These are phyloP conservation scores for Anarhynchus alexandrinus DNA, from an alignment of 2,113 vertebrate genomes.

Conservation along the genomic window DNA sequence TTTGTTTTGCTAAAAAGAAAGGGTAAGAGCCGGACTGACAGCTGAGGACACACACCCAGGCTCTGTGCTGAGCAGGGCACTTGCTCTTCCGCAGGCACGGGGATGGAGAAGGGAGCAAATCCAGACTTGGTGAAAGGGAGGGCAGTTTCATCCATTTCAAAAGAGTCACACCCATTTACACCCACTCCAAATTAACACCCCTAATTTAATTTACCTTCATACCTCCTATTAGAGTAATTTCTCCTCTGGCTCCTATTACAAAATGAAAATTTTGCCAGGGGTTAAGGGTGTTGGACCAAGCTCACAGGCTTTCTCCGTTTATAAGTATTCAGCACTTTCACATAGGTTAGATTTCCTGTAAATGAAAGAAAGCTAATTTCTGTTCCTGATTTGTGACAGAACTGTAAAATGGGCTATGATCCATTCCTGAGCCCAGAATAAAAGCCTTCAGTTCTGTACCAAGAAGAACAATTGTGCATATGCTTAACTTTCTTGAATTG, in stretches of 20 bases:
- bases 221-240: neutral
- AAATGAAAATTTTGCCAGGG: neutral
- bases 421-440: neutral
- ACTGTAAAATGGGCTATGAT: neutral
- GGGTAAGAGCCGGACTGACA: neutral
- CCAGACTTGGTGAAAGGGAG: neutral
- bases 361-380: neutral
- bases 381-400: neutral
- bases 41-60: neutral
- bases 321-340: neutral
- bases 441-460: neutral
- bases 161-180: neutral
- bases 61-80: neutral
- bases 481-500: neutral
- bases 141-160: neutral
- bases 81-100: neutral
- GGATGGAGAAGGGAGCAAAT: neutral
- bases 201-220: neutral
- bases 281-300: neutral
- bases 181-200: neutral
- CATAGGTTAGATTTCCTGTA: neutral
- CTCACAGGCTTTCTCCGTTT: neutral
- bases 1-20: conserved; percentile 16
- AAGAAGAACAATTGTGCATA: neutral
- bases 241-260: neutral